Conservation (phyloP, 2,113 vertebrate genomes). For the Spheniscus mendiculus region DNA sequence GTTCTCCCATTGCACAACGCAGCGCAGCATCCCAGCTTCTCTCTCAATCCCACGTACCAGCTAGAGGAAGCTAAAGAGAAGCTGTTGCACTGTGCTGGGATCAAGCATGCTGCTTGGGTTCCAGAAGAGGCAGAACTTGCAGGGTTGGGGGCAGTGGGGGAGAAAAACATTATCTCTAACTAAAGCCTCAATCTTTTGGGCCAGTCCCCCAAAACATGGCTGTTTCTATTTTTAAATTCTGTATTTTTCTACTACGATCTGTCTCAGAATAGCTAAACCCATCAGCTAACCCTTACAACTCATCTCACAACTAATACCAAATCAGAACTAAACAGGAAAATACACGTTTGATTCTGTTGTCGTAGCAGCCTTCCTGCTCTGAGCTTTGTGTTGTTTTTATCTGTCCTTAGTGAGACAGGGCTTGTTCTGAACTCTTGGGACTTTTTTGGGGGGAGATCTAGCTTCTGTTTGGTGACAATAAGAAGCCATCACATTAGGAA, state of each 20-base stretch:
- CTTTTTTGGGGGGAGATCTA: not conserved
- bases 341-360: not conserved
- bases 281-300: not conserved
- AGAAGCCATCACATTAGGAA: accelerated
- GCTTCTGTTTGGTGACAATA: not conserved
- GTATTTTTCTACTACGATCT: not conserved
- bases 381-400: not conserved
- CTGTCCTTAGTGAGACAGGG: not conserved
- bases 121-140: not conserved
- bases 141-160: not conserved
- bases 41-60: not conserved
- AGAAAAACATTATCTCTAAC: not conserved
- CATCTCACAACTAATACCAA: not conserved
- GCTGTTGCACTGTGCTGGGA: not conserved
- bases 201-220: not conserved
- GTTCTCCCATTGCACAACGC: not conserved
- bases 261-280: not conserved
- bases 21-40: not conserved
- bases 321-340: not conserved
- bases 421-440: too few relatives aligned
- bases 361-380: not conserved
- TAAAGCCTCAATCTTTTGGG: not conserved
- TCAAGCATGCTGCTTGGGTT: not conserved
- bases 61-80: not conserved
- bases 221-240: not conserved